A percentile compares a stretch with the other conserved stretches of the same genome.
These are phyloP conservation scores for Neotoma lepida DNA, from an alignment of 2,113 vertebrate genomes.

Conservation along the genomic window DNA sequence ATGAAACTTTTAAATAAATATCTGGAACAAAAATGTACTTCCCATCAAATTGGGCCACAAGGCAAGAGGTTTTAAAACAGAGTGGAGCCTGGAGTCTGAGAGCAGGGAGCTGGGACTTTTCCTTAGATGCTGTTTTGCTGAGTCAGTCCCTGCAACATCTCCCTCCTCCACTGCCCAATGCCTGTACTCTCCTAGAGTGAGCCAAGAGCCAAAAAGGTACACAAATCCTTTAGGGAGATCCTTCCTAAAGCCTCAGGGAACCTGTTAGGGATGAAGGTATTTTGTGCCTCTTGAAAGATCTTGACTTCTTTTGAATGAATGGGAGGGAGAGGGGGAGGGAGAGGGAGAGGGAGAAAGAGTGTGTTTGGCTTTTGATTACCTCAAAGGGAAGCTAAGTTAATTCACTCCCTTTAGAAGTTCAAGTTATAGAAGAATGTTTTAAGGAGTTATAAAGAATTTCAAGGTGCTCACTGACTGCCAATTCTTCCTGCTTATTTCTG, in stretches of 20 bases:
- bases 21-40: conserved; percentile 75
- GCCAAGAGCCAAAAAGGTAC: neutral
- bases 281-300: neutral
- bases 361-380: neutral
- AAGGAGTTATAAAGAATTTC: neutral
- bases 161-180: neutral
- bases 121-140: conserved; percentile 26
- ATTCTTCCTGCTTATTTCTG: neutral
- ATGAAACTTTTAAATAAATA: conserved; percentile 80
- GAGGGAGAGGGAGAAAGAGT: neutral
- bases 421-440: neutral
- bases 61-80: conserved; percentile 50
- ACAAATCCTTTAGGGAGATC: neutral
- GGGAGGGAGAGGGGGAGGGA: neutral
- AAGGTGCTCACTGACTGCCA: neutral
- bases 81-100: neutral
- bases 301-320: neutral
- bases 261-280: neutral
- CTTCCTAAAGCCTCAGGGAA: neutral
- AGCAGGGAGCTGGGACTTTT: neutral
- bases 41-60: conserved; percentile 52
- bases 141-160: conserved; percentile 52
- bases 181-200: neutral
- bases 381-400: neutral
- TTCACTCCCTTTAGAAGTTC: neutral